A percentile compares a stretch with the other conserved stretches of the same genome.
Conservation (phyloP, 2,797 vertebrate species). For the Darevskia mixta region DNA sequence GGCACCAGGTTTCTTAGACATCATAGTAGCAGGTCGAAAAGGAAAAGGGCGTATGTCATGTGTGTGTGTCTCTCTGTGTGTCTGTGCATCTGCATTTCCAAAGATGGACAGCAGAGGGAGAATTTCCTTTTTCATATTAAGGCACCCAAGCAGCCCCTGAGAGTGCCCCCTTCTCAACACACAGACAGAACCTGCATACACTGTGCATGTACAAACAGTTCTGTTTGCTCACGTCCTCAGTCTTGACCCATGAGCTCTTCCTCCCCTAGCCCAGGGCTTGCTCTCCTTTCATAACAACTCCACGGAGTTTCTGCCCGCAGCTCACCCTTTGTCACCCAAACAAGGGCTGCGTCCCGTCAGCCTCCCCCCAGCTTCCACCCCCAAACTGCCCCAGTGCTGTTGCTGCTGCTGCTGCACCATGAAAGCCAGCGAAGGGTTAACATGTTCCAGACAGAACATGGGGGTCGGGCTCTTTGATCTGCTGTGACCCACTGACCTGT, state of each 20-base stretch:
- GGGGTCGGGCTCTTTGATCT: conserved; percentile 35
- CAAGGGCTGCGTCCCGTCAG: not conserved
- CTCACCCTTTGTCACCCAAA: not conserved
- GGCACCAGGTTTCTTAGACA: not conserved
- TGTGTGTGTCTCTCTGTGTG: not conserved
- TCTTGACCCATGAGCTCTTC: not conserved
- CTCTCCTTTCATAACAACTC: not conserved
- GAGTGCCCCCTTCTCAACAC: not conserved
- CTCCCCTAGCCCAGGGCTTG: not conserved
- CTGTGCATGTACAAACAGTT: conserved; percentile 3
- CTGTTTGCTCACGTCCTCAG: conserved; percentile 27
- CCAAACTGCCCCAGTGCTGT: not conserved
- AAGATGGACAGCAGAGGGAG: conserved; percentile 16
- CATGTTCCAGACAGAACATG: conserved; percentile 17
- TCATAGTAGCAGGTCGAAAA: not conserved
- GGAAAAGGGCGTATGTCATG: not conserved
- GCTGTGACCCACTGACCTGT: conserved; percentile 3
- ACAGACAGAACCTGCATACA: not conserved
- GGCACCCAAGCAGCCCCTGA: not conserved
- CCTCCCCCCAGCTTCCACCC: no score
- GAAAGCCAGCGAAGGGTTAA: not conserved
- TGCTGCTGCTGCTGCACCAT: not conserved
- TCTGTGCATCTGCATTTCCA: not conserved
- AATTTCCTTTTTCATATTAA: not conserved
- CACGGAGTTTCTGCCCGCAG: no score